Conservation (phyloP, 2,888 invertebrate genomes). For the Troides helena region DNA sequence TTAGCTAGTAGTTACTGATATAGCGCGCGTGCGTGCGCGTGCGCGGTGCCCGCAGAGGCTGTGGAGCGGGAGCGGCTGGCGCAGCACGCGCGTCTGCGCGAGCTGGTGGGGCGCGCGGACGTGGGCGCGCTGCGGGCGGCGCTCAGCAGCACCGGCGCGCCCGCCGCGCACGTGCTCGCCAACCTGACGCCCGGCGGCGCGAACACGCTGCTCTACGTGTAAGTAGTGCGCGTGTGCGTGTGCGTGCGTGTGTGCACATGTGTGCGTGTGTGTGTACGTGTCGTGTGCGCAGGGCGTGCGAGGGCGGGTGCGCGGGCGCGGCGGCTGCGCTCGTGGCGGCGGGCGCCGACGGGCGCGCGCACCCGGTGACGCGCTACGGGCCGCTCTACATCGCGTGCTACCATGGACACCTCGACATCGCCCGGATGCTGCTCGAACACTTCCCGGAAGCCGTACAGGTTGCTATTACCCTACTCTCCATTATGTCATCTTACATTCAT, state of each 20-base stretch:
- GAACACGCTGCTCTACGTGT: conserved; percentile 93
- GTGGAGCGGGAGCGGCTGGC: conserved; percentile 87
- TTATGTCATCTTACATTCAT: no score
- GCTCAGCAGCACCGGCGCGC: conserved; percentile 81
- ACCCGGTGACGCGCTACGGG: conserved; percentile 94
- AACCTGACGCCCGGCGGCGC: conserved; percentile 94
- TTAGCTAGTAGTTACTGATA: no score
- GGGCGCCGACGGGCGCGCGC: conserved; percentile 93
- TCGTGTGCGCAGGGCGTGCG: conserved; percentile 84
- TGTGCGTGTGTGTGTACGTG: no score
- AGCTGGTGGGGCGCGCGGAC: conserved; percentile 88
- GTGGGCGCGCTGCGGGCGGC: conserved; percentile 82
- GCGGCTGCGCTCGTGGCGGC: conserved; percentile 88
- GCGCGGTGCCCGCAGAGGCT: conserved; percentile 74
- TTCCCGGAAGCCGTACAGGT: conserved; percentile 92
- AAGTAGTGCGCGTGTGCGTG: conserved; percentile 52
- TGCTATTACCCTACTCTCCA: no score
- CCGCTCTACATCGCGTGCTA: conserved; percentile 95
- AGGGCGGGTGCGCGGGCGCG: conserved; percentile 89
- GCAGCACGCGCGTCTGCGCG: conserved; percentile 87
- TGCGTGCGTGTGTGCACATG: background rate
- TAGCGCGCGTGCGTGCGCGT: no score
- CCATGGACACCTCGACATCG: conserved; percentile 90
- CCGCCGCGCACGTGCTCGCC: conserved; percentile 85
- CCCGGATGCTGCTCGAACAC: conserved; percentile 85